A percentile compares a stretch with the other conserved stretches of the same genome.
phyloP scores from a whole-genome alignment of 2,113 vertebrate species.

The Odontesthes bonariensis region DNA sequence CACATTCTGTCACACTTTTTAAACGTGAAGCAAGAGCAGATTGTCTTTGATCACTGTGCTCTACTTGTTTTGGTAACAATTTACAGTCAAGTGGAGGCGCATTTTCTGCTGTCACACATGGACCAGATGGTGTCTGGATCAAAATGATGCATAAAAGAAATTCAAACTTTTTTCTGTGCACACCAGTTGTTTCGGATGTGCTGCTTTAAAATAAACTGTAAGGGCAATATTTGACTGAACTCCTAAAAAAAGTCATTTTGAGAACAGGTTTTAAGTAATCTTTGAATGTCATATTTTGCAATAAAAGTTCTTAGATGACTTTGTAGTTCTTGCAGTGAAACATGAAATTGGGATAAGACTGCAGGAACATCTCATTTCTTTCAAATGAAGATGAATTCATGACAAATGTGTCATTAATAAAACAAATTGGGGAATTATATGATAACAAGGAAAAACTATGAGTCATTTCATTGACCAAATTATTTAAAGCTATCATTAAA shows the following conservation, averaged over 20 bases:
- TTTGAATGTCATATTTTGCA: not conserved
- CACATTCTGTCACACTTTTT: not conserved
- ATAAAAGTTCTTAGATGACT: not conserved
- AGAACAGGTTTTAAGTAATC: not conserved
- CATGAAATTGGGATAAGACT: constrained; percentile 36
- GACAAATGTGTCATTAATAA: constrained; percentile 12
- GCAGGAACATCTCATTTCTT: constrained; percentile 1
- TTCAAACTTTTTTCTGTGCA: not conserved
- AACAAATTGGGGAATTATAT: not conserved
- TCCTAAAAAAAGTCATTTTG: not conserved
- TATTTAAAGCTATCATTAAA: too few species aligned
- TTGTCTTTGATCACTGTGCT: not conserved
- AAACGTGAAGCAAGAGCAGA: not conserved
- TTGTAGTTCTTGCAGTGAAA: constrained; percentile 5
- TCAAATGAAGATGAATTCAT: constrained; percentile 22
- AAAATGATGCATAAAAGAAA: not conserved
- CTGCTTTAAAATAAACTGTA: not conserved
- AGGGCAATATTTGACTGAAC: not conserved
- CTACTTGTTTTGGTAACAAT: constrained; percentile 3
- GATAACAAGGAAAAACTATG: not conserved
- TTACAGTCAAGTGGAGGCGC: not conserved
- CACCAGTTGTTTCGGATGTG: too few species aligned
- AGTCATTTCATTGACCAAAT: not conserved
- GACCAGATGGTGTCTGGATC: constrained; percentile 6
- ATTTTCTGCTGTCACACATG: not conserved